Conservation (phyloP, 2,113 vertebrate genomes). For the Cryptoleucopteryx plumbea region DNA sequence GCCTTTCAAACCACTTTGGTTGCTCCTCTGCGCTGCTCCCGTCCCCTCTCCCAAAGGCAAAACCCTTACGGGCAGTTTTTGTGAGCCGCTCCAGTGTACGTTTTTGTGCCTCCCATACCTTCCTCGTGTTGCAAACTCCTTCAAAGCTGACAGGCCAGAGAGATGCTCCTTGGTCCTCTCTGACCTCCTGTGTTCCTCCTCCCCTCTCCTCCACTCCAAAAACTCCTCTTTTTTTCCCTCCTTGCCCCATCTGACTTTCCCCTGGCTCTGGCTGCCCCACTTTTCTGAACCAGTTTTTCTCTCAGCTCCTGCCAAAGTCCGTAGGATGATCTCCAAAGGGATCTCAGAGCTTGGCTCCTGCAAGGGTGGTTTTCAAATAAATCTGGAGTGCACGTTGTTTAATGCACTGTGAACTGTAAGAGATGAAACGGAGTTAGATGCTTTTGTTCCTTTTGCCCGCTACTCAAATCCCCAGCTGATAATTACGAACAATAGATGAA, state of each 20-base stretch:
- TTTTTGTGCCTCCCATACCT: not conserved
- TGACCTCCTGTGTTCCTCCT: not conserved
- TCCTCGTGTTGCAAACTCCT: not conserved
- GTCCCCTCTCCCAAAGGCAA: not conserved
- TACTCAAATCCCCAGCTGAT: constrained; percentile 2
- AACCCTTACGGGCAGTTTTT: not conserved
- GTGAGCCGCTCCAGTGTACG: not conserved
- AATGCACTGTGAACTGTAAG: not conserved
- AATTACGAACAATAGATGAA: constrained; percentile 19
- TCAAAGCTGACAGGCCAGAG: not conserved
- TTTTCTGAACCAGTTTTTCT: not conserved
- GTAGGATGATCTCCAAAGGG: not conserved
- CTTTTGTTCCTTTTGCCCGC: not conserved
- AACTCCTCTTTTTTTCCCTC: not conserved
- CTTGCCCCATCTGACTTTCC: not conserved
- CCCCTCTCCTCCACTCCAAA: not conserved
- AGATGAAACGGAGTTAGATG: not conserved
- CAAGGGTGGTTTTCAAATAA: not conserved
- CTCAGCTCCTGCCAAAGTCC: not conserved
- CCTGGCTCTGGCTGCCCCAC: not conserved
- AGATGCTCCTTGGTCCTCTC: not conserved
- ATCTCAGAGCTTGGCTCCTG: not conserved
- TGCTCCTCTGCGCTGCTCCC: fast-evolving
- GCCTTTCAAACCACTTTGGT: not conserved
- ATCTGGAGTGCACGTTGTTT: not conserved